These are phyloP conservation scores for Nixonia krombeini DNA, from an alignment of 1,140 invertebrate genomes.

Conservation along the genomic window DNA sequence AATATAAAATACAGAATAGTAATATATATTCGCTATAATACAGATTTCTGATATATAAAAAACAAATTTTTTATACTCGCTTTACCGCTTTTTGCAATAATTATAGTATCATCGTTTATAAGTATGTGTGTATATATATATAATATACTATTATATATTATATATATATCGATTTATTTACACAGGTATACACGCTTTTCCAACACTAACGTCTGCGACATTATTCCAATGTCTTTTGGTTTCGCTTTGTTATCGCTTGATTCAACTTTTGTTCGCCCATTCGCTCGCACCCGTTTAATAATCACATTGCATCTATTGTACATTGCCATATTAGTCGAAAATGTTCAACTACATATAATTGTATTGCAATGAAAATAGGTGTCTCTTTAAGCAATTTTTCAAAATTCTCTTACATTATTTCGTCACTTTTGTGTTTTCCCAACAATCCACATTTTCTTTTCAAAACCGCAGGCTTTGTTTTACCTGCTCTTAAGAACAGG, in stretches of 20 bases:
- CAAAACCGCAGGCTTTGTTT: no score
- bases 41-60: conserved; percentile 68
- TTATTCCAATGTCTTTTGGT: conserved; percentile 44
- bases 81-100: conserved; percentile 60
- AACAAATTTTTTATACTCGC: conserved; percentile 68
- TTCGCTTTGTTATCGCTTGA: conserved; percentile 39
- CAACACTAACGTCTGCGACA: conserved; percentile 41
- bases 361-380: conserved; percentile 24
- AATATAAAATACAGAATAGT: conserved; percentile 71
- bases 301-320: conserved; percentile 70
- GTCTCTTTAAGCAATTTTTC: conserved; percentile 15
- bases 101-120: conserved; percentile 58
- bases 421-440: no score
- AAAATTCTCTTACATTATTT: no score
- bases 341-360: conserved; percentile 26
- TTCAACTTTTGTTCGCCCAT: conserved; percentile 43
- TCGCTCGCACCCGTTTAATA: conserved; percentile 46
- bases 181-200: conserved; percentile 60
- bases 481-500: no score
- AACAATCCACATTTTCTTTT: no score
- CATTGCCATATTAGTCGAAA: conserved; percentile 63
- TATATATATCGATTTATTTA: conserved; percentile 67
- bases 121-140: no score
- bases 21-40: conserved; percentile 63
- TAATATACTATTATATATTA: no score